Evolutionary conservation across 2,797 vertebrate genomes (phyloP).

Genomic region (Phrynocephalus forsythii): DNA sequence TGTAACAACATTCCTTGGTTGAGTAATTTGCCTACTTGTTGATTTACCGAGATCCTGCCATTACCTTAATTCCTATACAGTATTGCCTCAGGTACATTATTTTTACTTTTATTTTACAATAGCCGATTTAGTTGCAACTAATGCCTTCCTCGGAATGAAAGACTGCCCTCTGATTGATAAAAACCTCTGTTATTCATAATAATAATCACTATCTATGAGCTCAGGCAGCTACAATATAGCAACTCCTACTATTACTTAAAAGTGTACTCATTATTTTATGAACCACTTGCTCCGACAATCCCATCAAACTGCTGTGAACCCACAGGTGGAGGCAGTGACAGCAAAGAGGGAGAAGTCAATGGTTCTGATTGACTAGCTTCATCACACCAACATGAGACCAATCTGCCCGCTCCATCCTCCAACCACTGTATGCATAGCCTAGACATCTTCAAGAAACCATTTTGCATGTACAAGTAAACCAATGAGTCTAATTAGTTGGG

Average conservation of each 20-base stretch:
- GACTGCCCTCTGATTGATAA: neutral
- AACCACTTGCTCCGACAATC: neutral
- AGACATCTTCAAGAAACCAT: neutral
- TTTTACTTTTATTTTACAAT: neutral
- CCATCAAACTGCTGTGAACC: neutral
- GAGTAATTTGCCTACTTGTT: neutral
- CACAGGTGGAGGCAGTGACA: neutral
- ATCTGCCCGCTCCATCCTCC: neutral
- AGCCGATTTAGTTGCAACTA: neutral
- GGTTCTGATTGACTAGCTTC: neutral
- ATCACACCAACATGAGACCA: no score
- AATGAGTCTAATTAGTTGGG: neutral
- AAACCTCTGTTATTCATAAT: neutral
- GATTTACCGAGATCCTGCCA: conserved; percentile 6
- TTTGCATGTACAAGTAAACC: neutral
- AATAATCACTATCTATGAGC: neutral
- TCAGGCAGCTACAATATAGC: neutral
- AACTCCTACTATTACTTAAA: neutral
- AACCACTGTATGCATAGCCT: neutral
- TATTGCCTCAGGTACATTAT: neutral
- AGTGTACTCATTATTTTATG: neutral
- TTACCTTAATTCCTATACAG: neutral
- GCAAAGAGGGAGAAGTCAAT: neutral
- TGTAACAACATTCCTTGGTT: neutral
- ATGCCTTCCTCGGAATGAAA: neutral